Evolutionary conservation across 2,888 invertebrate genomes (phyloP), one percentile per base, ranked within the genome.

Genomic region (Drosophila subsilvestris): DNA sequence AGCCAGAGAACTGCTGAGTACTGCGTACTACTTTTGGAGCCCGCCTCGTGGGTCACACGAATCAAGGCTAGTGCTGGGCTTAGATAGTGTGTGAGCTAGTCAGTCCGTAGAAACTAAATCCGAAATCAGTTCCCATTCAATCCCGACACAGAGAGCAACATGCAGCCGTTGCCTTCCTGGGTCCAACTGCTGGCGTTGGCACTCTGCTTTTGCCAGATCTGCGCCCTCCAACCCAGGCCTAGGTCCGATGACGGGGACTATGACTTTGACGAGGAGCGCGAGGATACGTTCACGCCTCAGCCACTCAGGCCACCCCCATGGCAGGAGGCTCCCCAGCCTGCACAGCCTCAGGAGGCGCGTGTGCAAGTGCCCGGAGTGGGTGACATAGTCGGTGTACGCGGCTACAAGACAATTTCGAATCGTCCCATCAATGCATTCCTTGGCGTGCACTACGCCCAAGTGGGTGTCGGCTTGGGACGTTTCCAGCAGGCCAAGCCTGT

Each of bases 371-470:
- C 91, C 3, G 82, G 81, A 0, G 76, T 90, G 14, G 92, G 91
- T 2, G 63, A 74, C 8, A 59, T 91, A 6, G 79, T 76, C 14
- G 91, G 92, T 7, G 69, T 80, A 27, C 57, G 67, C 14, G 78
- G 75, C n/a, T 85, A 76, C 14, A 88, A 87, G 20, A 62, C 53
- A 6, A 89, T 90, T 50, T 83, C 79, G 49, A 80, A 80, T 14
- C 85, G 89, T 14, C 74, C 80, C 14, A 76, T 91, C 9, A 88
- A 88, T 62, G 90, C 91, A 4, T 91, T 80, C 44, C 57, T 90
- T 32, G 92, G 91, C 3, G 29, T 91, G 12, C 88, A 80, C 14
- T 91, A 91, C 53, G 91, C 84, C 17, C 78, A 77, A 9, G 86
- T 91, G 0, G 80, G 81, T 42, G 59, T 75, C 1, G 91, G 91